phyloP scores from a whole-genome alignment of 2,113 vertebrate genomes.

The Psammodynastes pulverulentus region DNA sequence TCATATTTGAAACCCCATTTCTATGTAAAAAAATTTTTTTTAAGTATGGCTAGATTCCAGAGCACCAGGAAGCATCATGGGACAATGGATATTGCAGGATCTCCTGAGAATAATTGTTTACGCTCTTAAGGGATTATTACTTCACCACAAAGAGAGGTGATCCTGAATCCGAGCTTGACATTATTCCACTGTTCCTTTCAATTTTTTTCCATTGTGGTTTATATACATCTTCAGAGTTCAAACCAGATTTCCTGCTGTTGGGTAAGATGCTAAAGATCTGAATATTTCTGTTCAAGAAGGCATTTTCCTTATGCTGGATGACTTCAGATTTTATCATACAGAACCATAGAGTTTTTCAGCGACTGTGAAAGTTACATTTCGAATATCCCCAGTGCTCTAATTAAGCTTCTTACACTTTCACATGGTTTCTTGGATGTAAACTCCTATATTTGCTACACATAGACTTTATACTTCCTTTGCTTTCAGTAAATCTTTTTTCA shows the following conservation, averaged over 20 bases:
- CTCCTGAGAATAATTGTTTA: background rate
- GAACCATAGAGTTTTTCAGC: background rate
- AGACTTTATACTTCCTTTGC: background rate
- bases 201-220: background rate
- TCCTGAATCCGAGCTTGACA: background rate
- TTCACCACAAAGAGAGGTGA: background rate
- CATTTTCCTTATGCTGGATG: background rate
- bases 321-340: background rate
- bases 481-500: background rate
- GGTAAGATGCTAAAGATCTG: background rate
- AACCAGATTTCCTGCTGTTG: background rate
- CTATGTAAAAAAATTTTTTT: background rate
- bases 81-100: background rate
- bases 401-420: background rate
- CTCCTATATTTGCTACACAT: background rate
- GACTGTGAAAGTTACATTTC: background rate
- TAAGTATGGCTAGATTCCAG: background rate
- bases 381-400: background rate
- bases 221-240: background rate
- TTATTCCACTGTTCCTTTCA: background rate
- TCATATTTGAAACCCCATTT: background rate
- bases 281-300: background rate
- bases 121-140: background rate
- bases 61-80: background rate
- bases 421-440: background rate